Base-by-base conservation (phyloP, 2,888 invertebrate genomes). In the Synanthedon tipuliformis region DNA sequence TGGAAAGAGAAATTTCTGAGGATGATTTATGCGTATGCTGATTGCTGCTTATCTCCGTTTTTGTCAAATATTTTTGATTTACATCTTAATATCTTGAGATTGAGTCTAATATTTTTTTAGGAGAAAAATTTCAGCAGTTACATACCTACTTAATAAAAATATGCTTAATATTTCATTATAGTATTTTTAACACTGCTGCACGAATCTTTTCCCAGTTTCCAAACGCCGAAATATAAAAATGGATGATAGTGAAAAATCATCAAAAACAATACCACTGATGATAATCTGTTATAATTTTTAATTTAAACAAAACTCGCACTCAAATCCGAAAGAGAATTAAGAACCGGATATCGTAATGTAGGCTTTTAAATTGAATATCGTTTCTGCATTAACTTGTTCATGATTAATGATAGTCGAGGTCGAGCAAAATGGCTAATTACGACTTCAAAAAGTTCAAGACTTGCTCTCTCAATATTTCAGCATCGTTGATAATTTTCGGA, bases 151-250 rank as follows among this genome's bases (percentile, higher is more conserved):
- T 1, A 34, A 27, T 8, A 34, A 8, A 34, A 34, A 7, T 8
- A 34, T 0, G 5, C 4, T 13, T 45, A 3, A 49, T 49, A 52
- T n/a, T 52, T 50, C 50, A 50, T 41, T 23, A 50, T 59, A 34
- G 56, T 53, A 52, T 58, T 56, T 54, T 56, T 59, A 56, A 48
- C 16, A 51, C 16, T 4, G 41, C 16, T 23, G n/a, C 10, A 23
- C n/a, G 12, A 41, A 50, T 49, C 41, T 56, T 50, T 61, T 55
- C 59, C 62, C 60, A 59, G 62, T 56, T 65, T 63, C 62, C 58
- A 60, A 60, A 61, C 61, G 56, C 61, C 65, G 59, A 65, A 59
- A 61, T 58, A 63, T 65, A 66, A 73, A 71, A 73, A 70, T 71
- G 64, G 68, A 63, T 16, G 16, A 12, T 15, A 7, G 59, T 63